These are phyloP conservation scores for Pseudochaenichthys georgianus DNA, from an alignment of 2,797 vertebrate species.

Conservation along the genomic window DNA sequence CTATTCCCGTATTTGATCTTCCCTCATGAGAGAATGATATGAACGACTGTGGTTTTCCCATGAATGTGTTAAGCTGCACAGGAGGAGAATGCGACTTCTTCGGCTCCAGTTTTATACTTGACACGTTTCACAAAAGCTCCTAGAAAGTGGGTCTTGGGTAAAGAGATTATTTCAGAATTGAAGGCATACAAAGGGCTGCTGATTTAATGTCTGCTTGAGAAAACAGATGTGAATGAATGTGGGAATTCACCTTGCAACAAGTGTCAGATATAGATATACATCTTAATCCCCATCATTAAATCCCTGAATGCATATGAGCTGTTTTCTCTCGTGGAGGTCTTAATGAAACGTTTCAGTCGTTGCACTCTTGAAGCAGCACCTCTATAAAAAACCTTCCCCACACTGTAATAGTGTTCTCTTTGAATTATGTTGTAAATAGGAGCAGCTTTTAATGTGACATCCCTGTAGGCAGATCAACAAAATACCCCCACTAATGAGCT, in stretches of 20 bases:
- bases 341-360: constrained; percentile 36
- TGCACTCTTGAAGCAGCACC: constrained; percentile 13
- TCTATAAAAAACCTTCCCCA: constrained; percentile 17
- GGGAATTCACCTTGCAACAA: constrained; percentile 23
- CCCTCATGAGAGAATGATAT: constrained; percentile 22
- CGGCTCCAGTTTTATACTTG: constrained; percentile 27
- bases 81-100: constrained; percentile 21
- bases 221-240: background rate
- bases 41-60: constrained; percentile 16
- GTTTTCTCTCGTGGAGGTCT: constrained; percentile 40
- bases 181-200: constrained; percentile 18
- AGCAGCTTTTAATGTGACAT: background rate
- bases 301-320: constrained; percentile 11
- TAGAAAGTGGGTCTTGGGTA: constrained; percentile 8
- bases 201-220: background rate
- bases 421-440: constrained; percentile 32
- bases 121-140: constrained; percentile 14
- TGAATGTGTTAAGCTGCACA: constrained; percentile 26
- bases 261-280: constrained; percentile 1
- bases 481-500: constrained; percentile 18
- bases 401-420: constrained; percentile 32
- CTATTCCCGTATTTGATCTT: constrained; percentile 45
- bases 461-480: background rate
- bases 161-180: constrained; percentile 6
- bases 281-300: constrained; percentile 4